Evolutionary conservation across 2,888 invertebrate species (phyloP), one percentile per base, ranked within the genome.

Genomic region (Papilio gigon): DNA sequence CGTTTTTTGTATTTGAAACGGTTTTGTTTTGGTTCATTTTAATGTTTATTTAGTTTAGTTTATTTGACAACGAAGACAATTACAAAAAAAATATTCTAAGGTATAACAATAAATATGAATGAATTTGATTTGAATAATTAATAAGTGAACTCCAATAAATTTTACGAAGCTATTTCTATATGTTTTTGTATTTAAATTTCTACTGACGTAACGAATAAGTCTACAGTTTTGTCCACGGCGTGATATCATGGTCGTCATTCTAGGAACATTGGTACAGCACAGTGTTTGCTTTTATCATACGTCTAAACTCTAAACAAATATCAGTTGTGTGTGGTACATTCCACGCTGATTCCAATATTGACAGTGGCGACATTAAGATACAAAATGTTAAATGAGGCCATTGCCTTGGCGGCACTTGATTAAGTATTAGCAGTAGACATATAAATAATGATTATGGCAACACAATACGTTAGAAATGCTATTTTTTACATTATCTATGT

Each of bases 341-440:
- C 78, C 77, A 78, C 74, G 75, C 75, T 78, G 78, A 78, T 77
- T 82, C 78, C 83, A 84, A 84, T 83, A 85, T 84, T 83, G 83
- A 82, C 78, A 78, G 77, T 76, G 75, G 71, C 70, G 72, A 74
- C 76, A 76, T 72, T 77, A 69, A 71, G 69, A 73, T 60, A 71
- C 50, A 71, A 67, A 84, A 79, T 78, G 80, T 59, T 68, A 65
- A 84, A 79, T 78, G 80, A 79, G 84, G 82, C 79, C 83, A 80
- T 82, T 84, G 81, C 79, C 81, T 83, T 61, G 37, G 17, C 25
- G 20, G 12, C n/a, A 42, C 67, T 53, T 40, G 17, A 33, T 25
- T 50, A 27, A 37, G n/a, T 42, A 50, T 59, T 59, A 63, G 12
- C 50, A 50, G 20, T 53, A 44, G 9, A 40, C 27, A 14, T 67